Evolutionary conservation across 1,140 invertebrate species (phyloP), one percentile per base, ranked within the genome.

Genomic region (Diachasma alloeum): DNA sequence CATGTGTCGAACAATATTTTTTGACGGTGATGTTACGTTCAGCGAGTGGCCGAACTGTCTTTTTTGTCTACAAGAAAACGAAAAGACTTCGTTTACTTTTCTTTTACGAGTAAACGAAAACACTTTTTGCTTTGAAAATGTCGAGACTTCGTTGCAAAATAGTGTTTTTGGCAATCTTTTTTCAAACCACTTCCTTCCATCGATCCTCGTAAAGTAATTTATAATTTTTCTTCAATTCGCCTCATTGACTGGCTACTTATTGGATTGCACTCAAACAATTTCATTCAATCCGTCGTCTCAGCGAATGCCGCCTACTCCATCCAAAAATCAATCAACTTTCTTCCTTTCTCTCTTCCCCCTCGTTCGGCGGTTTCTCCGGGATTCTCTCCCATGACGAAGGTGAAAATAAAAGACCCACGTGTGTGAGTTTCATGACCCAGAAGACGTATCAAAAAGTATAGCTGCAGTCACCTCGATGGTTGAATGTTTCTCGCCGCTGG

Each of bases 361-460:
- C 36, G 6, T 22, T 19, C 44, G 59, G 73, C 63, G 26, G 39
- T 37, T 42, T 74, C 66, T 46, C 42, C 73, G 13, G 44, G 59
- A 67, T 75, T 75, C 63, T 42, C 56, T 17, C 9, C 67, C 36
- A 39, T 44, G 19, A 70, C 36, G 19, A 42, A 70, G 36, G 6
- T 42, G n/a, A 46, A 71, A 71, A 44, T 13, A 46, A 11, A n/a
- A 19, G 36, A 39, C 10, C 67, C 67, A 70, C 67, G 67, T 70
- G 67, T 36, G 19, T 70, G 67, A 39, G 44, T 78, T 71, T 74
- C 76, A 71, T 78, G 72, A 78, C 76, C 76, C 76, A 78, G 72
- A 74, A 78, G 56, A 63, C 4, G 24, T 59, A 74, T 78, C 59
- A 74, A 78, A 78, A 78, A 48, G 31, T 74, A 42, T 13, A 48